Evolutionary conservation across 2,888 invertebrate species (phyloP), one percentile per base, ranked within the genome.

Genomic region (Glaucopsyche alexis): DNA sequence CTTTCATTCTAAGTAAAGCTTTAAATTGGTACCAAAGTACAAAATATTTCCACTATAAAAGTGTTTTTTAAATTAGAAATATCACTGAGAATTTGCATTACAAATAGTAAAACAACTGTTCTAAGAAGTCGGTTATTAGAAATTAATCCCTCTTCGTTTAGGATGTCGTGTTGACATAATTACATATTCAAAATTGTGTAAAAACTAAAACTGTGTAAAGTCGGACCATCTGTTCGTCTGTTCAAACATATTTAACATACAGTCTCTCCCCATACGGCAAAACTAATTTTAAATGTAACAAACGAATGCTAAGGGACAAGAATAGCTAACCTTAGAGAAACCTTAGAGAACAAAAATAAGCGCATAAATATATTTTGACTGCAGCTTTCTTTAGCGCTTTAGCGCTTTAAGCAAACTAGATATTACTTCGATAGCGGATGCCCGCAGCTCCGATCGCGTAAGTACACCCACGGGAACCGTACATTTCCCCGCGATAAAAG

Each of bases 241-340:
- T 60, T 38, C 7, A 60, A 38, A 60, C 16, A 60, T 60, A n/a
- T n/a, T n/a, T n/a, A n/a, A n/a, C n/a, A n/a, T n/a, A n/a, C n/a
- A 60, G 29, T 29, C 60, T 9, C 29, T 14, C 29, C 29, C 29
- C 29, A 60, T 29, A 55, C 60, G 29, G 29, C 29, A 0, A 14
- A 60, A 60, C 60, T 38, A 60, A 60, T 60, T 60, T 60, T 60
- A 29, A 60, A 60, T 60, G 38, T 60, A 60, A 60, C 60, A 29
- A 60, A 47, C 47, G 47, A 47, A 60, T 60, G 11, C 60, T 14
- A 2, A 19, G 60, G 60, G 29, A 13, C 29, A 60, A 55, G 55
- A 55, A 55, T 19, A 55, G 19, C 16, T 52, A 29, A 29, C 29
- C 29, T 29, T 29, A 29, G 29, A 29, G 4, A 29, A 29, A 29